These are phyloP conservation scores for Chaetophractus vellerosus DNA, from an alignment of 2,797 vertebrate species.

Conservation along the genomic window DNA sequence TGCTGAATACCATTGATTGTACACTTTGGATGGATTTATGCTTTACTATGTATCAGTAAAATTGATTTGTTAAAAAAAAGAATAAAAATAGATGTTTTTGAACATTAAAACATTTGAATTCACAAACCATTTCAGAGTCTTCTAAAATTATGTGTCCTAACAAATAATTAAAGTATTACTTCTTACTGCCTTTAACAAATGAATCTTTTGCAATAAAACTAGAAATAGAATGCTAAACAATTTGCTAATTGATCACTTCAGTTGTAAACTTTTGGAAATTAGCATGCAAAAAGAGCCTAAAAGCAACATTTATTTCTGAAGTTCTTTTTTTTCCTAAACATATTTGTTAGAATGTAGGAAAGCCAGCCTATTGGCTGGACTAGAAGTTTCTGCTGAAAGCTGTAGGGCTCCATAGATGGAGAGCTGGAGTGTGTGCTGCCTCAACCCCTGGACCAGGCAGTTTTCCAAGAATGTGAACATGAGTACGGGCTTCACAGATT, in stretches of 20 bases:
- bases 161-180: slow-evolving; percentile 32
- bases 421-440: background rate
- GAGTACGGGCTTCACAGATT: background rate
- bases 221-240: slow-evolving; percentile 22
- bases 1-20: too few relatives aligned
- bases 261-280: background rate
- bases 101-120: background rate
- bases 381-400: slow-evolving; percentile 16
- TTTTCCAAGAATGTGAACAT: background rate
- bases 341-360: background rate
- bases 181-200: slow-evolving; percentile 37
- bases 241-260: background rate
- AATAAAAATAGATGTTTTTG: background rate
- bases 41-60: too few relatives aligned
- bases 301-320: background rate
- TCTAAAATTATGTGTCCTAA: slow-evolving; percentile 36
- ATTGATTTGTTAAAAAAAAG: background rate
- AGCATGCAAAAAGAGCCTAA: background rate
- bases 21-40: too few relatives aligned
- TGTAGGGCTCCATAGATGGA: background rate
- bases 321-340: background rate
- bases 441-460: too few relatives aligned
- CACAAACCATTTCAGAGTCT: slow-evolving; percentile 60
- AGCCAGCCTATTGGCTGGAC: background rate
- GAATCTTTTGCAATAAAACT: slow-evolving; percentile 56